Conservation (phyloP, 2,888 invertebrate species). For the Arctia plantaginis region DNA sequence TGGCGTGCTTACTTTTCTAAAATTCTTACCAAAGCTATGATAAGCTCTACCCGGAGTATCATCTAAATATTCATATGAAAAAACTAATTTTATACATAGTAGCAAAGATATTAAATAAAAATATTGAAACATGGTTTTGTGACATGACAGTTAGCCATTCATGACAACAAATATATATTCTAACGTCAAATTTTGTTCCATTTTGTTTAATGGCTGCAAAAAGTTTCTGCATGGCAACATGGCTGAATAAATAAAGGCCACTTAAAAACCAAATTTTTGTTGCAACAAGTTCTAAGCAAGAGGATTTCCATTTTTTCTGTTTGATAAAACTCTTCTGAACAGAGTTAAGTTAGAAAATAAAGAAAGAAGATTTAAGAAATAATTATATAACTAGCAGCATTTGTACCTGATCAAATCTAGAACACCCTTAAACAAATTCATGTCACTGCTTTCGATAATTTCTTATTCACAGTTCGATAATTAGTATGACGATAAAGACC, state of each 20-base stretch:
- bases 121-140: constrained; percentile 48
- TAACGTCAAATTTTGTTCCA: not conserved
- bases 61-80: constrained; percentile 43
- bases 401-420: too few relatives aligned
- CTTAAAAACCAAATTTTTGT: not conserved
- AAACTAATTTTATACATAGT: constrained; percentile 44
- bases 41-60: constrained; percentile 17
- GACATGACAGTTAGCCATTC: constrained; percentile 42
- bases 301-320: not conserved
- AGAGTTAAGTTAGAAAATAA: too few relatives aligned
- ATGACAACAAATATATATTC: constrained; percentile 5
- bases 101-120: constrained; percentile 49
- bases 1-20: constrained; percentile 22
- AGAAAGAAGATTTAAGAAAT: too few relatives aligned
- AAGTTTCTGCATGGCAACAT: not conserved
- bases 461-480: too few relatives aligned
- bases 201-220: constrained; percentile 12
- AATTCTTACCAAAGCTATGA: constrained; percentile 24
- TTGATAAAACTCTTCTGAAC: not conserved
- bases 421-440: too few relatives aligned
- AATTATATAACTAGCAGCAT: too few relatives aligned
- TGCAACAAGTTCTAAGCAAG: not conserved
- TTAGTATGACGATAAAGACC: too few relatives aligned
- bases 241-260: not conserved
- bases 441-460: too few relatives aligned